phyloP scores from a whole-genome alignment of 1,140 invertebrate genomes.

The Pseudomyrmex sp. region DNA sequence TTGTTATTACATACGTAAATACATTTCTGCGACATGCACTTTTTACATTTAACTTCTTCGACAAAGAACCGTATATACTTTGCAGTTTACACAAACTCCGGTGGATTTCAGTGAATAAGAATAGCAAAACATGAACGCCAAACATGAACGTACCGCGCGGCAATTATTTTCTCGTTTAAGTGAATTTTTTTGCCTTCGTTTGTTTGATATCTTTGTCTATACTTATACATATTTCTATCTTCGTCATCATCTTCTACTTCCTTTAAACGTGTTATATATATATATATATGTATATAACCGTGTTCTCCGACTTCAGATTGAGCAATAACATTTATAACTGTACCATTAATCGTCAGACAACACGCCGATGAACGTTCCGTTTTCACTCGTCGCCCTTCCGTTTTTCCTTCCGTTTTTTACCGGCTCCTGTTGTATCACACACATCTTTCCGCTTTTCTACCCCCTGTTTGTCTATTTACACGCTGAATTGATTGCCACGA shows the following conservation, averaged over 20 bases:
- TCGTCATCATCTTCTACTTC: slow-evolving; percentile 21
- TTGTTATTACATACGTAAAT: too few species aligned
- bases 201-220: slow-evolving; percentile 5
- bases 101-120: neutral
- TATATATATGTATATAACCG: slow-evolving; percentile 8
- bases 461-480: slow-evolving; percentile 5
- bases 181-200: slow-evolving; percentile 62
- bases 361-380: neutral
- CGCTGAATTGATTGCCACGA: slow-evolving; percentile 15
- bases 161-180: slow-evolving; percentile 63
- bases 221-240: slow-evolving; percentile 54
- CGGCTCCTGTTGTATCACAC: neutral
- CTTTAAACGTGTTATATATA: slow-evolving; percentile 35
- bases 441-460: neutral
- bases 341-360: slow-evolving; percentile 64
- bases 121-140: slow-evolving; percentile 46
- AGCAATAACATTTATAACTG: slow-evolving; percentile 38
- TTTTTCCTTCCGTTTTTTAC: slow-evolving; percentile 31
- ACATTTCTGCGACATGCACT: too few species aligned
- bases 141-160: slow-evolving; percentile 63
- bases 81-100: neutral
- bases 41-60: neutral
- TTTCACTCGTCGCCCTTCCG: neutral
- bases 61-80: neutral
- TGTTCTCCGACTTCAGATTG: slow-evolving; percentile 28